Percentiles rank a stretch among this genome's conserved stretches.
Conservation (phyloP, 2,113 vertebrate genomes). For the Columbina picui region DNA sequence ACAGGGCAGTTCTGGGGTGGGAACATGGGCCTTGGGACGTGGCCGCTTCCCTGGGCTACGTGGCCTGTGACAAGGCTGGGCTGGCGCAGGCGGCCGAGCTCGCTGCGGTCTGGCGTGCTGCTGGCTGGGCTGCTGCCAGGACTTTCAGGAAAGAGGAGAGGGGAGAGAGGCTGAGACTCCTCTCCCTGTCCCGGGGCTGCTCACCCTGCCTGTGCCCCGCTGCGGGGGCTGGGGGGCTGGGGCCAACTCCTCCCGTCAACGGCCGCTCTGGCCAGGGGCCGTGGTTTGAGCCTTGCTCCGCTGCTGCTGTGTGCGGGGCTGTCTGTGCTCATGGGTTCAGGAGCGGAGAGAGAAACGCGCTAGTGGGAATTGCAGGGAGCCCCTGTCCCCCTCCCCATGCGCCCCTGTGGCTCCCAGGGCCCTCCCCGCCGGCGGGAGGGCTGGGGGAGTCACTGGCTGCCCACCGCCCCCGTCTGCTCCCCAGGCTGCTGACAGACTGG, state of each 20-base stretch:
- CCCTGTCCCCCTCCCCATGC: neutral
- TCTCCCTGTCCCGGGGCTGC: neutral
- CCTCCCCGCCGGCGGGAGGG: neutral
- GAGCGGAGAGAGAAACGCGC: neutral
- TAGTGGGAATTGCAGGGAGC: neutral
- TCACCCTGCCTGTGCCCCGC: neutral
- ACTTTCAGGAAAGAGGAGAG: conserved; percentile 60
- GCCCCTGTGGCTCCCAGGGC: rapidly evolving
- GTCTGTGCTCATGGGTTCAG: neutral
- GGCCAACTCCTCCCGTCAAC: neutral
- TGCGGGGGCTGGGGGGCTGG: neutral
- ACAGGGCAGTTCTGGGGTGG: neutral
- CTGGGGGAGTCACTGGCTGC: neutral
- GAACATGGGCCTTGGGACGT: neutral
- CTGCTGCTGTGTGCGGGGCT: neutral
- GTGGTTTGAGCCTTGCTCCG: neutral
- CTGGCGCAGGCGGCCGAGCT: neutral
- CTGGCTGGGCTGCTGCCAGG: conserved; percentile 38
- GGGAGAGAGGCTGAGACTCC: conserved; percentile 31
- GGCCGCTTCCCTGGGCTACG: conserved; percentile 9
- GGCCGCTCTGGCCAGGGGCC: neutral
- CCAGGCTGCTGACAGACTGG: conserved; percentile 96
- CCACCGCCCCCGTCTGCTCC: neutral
- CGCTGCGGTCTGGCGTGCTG: conserved; percentile 44
- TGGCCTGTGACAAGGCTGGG: conserved; percentile 43